A percentile compares a stretch with the other conserved stretches of the same genome.
These are phyloP conservation scores for Drosophila seclusa DNA, from an alignment of 2,888 invertebrate species.

Conservation along the genomic window DNA sequence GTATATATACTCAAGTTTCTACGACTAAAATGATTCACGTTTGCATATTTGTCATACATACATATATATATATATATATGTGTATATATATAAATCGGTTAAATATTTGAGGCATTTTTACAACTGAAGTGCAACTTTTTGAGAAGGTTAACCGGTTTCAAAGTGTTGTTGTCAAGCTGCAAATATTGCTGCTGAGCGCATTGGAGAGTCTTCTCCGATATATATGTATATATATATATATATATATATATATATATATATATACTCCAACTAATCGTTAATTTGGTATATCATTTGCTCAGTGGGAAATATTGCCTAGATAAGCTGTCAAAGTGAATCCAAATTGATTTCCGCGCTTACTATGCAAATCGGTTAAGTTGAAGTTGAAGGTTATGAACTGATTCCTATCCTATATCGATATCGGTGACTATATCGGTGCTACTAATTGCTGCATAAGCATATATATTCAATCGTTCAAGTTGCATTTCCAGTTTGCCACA, in stretches of 20 bases:
- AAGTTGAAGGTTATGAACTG: neutral
- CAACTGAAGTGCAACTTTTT: conserved; percentile 3
- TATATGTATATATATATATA: neutral
- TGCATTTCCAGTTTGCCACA: neutral
- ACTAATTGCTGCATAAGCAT: neutral
- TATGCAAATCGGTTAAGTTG: neutral
- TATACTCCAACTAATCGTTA: neutral
- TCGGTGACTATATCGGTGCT: neutral
- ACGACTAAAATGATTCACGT: conserved; percentile 31
- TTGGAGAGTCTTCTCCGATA: neutral
- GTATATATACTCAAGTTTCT: neutral
- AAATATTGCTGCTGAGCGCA: neutral
- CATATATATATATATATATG: neutral
- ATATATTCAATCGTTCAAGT: neutral
- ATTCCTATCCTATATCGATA: no score
- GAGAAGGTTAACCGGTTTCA: conserved; percentile 15
- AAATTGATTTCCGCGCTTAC: neutral
- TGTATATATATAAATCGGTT: neutral
- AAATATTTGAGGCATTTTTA: conserved; percentile 2
- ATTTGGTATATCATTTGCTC: neutral
- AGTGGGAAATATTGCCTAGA: neutral
- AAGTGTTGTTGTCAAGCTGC: neutral
- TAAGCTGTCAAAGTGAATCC: neutral
- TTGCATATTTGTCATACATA: conserved; percentile 17
- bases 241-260: neutral